Conservation (phyloP, 2,888 invertebrate genomes). For the Tanypteryx hageni region DNA sequence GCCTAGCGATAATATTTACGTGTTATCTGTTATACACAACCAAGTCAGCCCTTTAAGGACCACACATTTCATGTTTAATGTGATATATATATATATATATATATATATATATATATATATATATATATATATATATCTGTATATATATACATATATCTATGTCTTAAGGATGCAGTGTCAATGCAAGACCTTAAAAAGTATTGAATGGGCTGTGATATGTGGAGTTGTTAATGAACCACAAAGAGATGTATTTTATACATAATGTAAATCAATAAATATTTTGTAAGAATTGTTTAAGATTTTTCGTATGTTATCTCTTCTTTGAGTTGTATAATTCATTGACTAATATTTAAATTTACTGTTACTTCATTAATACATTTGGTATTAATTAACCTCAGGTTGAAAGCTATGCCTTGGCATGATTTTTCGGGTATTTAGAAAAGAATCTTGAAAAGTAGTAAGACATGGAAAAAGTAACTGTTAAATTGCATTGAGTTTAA, state of each 20-base stretch:
- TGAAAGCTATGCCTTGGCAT: background rate
- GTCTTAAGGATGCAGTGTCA: background rate
- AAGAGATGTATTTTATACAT: slow-evolving; percentile 42
- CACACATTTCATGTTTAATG: slow-evolving; percentile 27
- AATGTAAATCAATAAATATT: slow-evolving; percentile 58
- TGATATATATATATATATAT: background rate
- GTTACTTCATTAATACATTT: background rate
- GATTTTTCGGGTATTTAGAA: background rate
- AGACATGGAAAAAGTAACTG: no score
- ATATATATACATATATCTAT: background rate
- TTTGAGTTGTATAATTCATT: no score
- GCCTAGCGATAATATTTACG: background rate
- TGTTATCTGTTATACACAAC: background rate
- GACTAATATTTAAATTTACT: background rate
- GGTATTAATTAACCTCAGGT: background rate
- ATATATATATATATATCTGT: background rate
- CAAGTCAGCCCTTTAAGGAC: slow-evolving; percentile 31
- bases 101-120: background rate
- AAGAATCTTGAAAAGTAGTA: background rate
- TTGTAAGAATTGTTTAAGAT: slow-evolving; percentile 1
- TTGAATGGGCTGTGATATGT: slow-evolving; percentile 56
- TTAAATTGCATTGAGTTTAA: no score
- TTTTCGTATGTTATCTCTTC: no score
- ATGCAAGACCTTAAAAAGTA: slow-evolving; percentile 43
- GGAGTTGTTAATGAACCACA: slow-evolving; percentile 22